These are phyloP conservation scores for Cyprinodon diabolis DNA, from an alignment of 2,797 vertebrate genomes.

Conservation along the genomic window DNA sequence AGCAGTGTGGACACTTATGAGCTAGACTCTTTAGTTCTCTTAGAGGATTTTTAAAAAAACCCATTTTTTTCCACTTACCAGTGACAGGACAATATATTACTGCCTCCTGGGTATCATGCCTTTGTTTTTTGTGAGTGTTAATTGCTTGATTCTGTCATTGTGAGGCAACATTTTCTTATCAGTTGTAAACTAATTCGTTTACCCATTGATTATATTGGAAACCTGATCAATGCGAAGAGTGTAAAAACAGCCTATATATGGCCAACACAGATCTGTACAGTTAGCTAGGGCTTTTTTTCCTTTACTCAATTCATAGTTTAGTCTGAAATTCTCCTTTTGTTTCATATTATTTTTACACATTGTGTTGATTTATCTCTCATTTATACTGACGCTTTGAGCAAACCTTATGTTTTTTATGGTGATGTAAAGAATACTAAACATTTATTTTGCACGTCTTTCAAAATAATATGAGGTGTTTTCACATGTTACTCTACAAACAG, in stretches of 20 bases:
- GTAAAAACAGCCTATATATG: neutral
- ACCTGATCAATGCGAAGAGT: neutral
- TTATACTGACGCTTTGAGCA: neutral
- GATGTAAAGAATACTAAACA: neutral
- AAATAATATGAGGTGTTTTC: too few species aligned
- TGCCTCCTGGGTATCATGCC: slow-evolving; percentile 49
- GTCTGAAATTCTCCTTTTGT: too few species aligned
- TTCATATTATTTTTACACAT: neutral
- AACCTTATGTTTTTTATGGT: neutral
- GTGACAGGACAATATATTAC: slow-evolving; percentile 62
- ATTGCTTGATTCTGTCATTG: slow-evolving; percentile 46
- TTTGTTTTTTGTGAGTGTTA: slow-evolving; percentile 43
- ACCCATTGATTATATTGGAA: neutral
- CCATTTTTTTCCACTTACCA: slow-evolving; percentile 46
- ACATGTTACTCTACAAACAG: too few species aligned
- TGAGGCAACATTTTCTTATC: slow-evolving; percentile 42
- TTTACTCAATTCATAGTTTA: neutral
- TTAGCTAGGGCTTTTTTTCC: too few species aligned
- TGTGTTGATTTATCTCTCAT: neutral
- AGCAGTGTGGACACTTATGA: slow-evolving; percentile 71
- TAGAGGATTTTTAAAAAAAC: slow-evolving; percentile 21
- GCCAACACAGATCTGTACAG: neutral
- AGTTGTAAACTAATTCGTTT: neutral
- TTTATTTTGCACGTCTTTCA: too few species aligned
- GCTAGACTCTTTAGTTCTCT: slow-evolving; percentile 46